A percentile compares a stretch with the other conserved stretches of the same genome.
Evolutionary conservation across 2,113 vertebrate genomes (phyloP).

Genomic region (Haliaeetus leucogaster): DNA sequence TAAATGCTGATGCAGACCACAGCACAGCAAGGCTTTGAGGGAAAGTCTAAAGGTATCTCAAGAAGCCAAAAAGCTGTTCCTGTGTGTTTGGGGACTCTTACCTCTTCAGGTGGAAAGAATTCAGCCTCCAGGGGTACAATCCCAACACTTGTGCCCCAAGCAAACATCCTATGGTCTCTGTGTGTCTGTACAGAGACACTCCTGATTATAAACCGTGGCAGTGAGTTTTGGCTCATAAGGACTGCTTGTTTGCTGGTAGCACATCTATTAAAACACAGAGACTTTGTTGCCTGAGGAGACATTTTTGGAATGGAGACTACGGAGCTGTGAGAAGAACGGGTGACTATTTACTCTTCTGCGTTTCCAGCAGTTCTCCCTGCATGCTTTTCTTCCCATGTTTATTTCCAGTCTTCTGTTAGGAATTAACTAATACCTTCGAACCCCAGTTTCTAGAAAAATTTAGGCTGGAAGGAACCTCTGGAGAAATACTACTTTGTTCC

Average conservation of each 20-base stretch:
- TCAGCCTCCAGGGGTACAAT: neutral
- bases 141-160: neutral
- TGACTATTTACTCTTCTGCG: neutral
- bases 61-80: neutral
- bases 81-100: neutral
- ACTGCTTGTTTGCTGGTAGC: neutral
- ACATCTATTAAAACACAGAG: neutral
- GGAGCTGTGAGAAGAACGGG: neutral
- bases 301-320: neutral
- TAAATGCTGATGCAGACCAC: neutral
- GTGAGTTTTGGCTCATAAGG: neutral
- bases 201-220: neutral
- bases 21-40: neutral
- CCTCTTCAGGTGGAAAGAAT: neutral
- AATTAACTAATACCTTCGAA: neutral
- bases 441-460: neutral
- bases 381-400: neutral
- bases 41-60: neutral
- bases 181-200: neutral
- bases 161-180: rapidly evolving
- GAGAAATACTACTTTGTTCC: neutral
- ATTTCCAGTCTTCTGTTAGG: neutral
- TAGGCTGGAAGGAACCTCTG: neutral
- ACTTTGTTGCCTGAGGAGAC: neutral
- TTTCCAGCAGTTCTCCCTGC: neutral